Base-by-base conservation (phyloP, 2,888 invertebrate species). In the Troilus luridus region DNA sequence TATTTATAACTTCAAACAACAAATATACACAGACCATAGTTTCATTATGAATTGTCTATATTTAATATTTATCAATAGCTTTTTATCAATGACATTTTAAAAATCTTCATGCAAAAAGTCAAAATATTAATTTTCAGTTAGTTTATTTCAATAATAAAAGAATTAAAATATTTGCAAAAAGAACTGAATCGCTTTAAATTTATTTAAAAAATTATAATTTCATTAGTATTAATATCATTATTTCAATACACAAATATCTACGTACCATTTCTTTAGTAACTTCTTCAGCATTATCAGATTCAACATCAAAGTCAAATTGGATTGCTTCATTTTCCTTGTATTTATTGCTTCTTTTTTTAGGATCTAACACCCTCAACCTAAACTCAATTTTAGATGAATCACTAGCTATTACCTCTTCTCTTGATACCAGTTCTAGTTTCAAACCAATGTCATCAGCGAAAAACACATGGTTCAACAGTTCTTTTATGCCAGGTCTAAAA, bases 261-360 rank as follows among this genome's bases (percentile, higher is more conserved):
- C 94, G 94, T 94, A 96, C 96, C 99, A 99, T 98, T 94, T 98
- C 99, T 94, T 97, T 97, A 91, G 98, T 98, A 72, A 99, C 97
- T 93, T 98, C 98, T 93, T 99, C 98, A 92, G 98, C 98, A 94
- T 98, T 97, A 94, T 99, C 99, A 91, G 95, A 96, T 93, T 96
- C 96, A 93, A 98, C 96, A 94, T 99, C 98, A 95, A 98, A 99
- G 93, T 99, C 98, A 95, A 99, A 99, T 95, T 99, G 99, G 93
- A 99, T 99, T 19, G 99, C 99, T 94, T 99, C 99, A 95, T 99
- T 99, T 94, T 99, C 99, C 94, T 99, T 98, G 94, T 99, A 99
- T 93, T 99, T 98, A 94, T 98, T 98, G 81, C 98, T 98, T 92
- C 99, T 96, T 94, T 99, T 99, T 94, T 99, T 99, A 58, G 99